phyloP scores from a whole-genome alignment of 1,140 invertebrate species.

The Pseudomyrmex concolor region DNA sequence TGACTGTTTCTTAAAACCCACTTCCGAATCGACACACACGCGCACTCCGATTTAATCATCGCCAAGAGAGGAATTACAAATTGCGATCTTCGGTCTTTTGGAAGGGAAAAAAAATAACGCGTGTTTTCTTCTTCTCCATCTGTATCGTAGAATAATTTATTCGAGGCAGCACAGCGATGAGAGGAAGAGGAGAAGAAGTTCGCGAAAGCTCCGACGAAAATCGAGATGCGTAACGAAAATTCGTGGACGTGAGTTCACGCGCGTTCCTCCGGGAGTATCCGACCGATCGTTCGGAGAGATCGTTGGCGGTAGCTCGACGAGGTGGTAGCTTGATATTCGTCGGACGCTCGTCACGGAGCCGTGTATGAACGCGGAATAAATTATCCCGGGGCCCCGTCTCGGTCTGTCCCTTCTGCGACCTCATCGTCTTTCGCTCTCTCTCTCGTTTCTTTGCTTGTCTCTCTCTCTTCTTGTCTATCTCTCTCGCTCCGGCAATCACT shows the following conservation, averaged over 20 bases:
- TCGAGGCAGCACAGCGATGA: neutral
- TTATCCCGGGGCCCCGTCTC: constrained; percentile 65
- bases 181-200: too few relatives aligned
- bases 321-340: constrained; percentile 71
- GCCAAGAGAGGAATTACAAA: neutral
- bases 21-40: constrained; percentile 10
- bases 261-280: constrained; percentile 27
- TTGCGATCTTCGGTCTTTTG: neutral
- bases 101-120: neutral
- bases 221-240: constrained; percentile 25
- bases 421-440: constrained; percentile 8
- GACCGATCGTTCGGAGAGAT: constrained; percentile 57
- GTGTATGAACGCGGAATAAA: constrained; percentile 78
- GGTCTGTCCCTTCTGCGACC: constrained; percentile 49
- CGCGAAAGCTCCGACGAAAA: too few relatives aligned
- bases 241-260: constrained; percentile 23
- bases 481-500: constrained; percentile 31
- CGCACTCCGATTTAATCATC: neutral
- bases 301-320: constrained; percentile 25
- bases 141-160: neutral
- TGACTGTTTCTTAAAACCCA: too few relatives aligned
- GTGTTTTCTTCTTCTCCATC: too few relatives aligned
- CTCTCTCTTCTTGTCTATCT: neutral
- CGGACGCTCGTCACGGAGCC: constrained; percentile 69
- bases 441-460: neutral